Evolutionary conservation across 2,888 invertebrate genomes (phyloP), one percentile per base, ranked within the genome.

Genomic region (Campoletis raptor): DNA sequence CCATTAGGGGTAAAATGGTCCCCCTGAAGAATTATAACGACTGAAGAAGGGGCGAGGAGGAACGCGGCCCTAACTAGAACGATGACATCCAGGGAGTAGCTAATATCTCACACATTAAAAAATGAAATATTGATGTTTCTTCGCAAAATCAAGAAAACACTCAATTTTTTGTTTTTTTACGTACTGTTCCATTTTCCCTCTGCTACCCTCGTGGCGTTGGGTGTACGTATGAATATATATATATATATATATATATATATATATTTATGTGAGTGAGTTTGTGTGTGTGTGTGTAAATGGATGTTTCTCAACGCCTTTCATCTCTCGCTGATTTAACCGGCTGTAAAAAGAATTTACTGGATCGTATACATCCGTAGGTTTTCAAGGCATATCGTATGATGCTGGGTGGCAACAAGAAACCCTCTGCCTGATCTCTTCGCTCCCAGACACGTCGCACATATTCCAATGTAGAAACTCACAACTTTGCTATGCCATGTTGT

Each of bases 281-380:
- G 30, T 15, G 37, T 61, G 6, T 30, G 37, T 61, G n/a, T 36
- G 36, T 57, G 52, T 61, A 54, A 45, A 40, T 57, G 57, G 61
- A 36, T 36, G 72, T 64, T 48, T 57, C 83, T 76, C 77, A 72
- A 61, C 76, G 89, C 86, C 91, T 92, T 92, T 92, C 92, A 92
- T 92, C 92, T 92, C 88, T 89, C 89, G 90, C 90, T 92, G 92
- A 92, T 92, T 93, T 92, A 92, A 91, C 90, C 89, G 90, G 88
- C 91, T 90, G 91, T 92, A 91, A 91, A 93, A 92, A 91, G 90
- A 92, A 92, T 92, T 91, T 90, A 91, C 90, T 89, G 91, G 89
- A 88, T 90, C 90, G 89, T 90, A 89, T 88, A 87, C 81, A 86
- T 86, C 86, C 86, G 83, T 52, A 78, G 30, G 42, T 81, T 82